Evolutionary conservation across 2,888 invertebrate species (phyloP), one percentile per base, ranked within the genome.

Genomic region (Thereva unica): DNA sequence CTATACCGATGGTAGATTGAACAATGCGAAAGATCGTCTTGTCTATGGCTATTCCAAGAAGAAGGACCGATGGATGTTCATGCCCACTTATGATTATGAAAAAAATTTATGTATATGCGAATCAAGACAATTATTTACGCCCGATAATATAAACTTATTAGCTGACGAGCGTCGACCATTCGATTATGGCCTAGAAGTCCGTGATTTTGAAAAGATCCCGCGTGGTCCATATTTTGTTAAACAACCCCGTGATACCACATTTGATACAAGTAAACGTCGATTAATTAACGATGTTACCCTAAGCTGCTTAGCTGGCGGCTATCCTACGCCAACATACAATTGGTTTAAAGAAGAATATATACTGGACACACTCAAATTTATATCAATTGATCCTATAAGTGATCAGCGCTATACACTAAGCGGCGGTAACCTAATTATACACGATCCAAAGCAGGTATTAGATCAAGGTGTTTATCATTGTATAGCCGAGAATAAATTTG

Each of bases 391-490:
- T 79, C 93, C 95, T 0, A 78, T 95, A 53, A 76, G 77, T 41
- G 88, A 93, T 75, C 76, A 82, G 34, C 86, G 93, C 67, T 93
- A 90, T 75, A 94, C 96, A 2, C 80, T 96, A 5, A 95, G 94
- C 74, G 97, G 97, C 68, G 97, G 97, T 37, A 90, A 90, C 70
- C 83, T 97, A 6, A 93, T 95, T 73, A 95, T 97, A 67, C 88
- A 90, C 73, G 86, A 89, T 74, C 96, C 97, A 0, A 88, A 91
- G 74, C 89, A 90, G 78, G 87, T 86, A 70, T 83, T 83, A 66
- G 95, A 97, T 77, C 87, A 92, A 76, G 93, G 95, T 0, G 87
- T 89, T 10, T 97, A 96, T 80, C 95, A 96, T 76, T 97, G 97
- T 76, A 89, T 90, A 73, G 96, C 96, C 2, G 83, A 86, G n/a